phyloP scores from a whole-genome alignment of 2,113 vertebrate species.

The Nycticebus coucang region DNA sequence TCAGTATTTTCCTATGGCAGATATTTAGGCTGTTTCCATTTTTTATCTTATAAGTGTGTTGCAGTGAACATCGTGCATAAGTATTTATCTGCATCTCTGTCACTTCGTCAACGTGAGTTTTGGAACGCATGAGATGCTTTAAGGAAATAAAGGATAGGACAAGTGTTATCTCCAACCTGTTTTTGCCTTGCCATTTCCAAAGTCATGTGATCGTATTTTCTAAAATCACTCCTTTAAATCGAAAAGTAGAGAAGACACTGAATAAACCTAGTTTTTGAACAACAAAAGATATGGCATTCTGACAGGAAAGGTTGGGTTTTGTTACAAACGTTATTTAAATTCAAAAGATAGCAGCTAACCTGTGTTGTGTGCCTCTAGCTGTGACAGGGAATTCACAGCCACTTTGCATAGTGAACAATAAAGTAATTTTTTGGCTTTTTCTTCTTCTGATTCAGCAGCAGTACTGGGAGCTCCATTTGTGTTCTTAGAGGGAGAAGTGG shows the following conservation, averaged over 20 bases:
- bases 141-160: constrained; percentile 31
- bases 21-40: not conserved
- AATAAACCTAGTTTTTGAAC: not conserved
- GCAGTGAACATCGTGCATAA: not conserved
- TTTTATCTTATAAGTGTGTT: not conserved
- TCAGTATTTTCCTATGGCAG: constrained; percentile 7
- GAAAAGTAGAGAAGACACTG: not conserved
- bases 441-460: constrained; percentile 93
- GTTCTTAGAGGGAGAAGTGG: constrained; percentile 83
- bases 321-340: constrained; percentile 45
- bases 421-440: constrained; percentile 97
- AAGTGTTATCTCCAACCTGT: constrained; percentile 5
- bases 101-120: constrained; percentile 19
- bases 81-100: constrained; percentile 24
- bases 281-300: not conserved
- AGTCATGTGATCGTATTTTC: constrained; percentile 13
- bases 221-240: constrained; percentile 40
- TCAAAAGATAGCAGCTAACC: constrained; percentile 82
- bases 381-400: constrained; percentile 97
- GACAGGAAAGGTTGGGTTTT: not conserved
- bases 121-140: constrained; percentile 14
- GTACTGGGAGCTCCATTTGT: constrained; percentile 82
- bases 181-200: constrained; percentile 49
- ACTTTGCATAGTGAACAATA: constrained; percentile 99
- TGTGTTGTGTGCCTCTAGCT: constrained; percentile 98